Percentiles rank a stretch among this genome's conserved stretches.
Conservation (phyloP, 2,888 invertebrate genomes). For the Leptodirus hochenwartii region DNA sequence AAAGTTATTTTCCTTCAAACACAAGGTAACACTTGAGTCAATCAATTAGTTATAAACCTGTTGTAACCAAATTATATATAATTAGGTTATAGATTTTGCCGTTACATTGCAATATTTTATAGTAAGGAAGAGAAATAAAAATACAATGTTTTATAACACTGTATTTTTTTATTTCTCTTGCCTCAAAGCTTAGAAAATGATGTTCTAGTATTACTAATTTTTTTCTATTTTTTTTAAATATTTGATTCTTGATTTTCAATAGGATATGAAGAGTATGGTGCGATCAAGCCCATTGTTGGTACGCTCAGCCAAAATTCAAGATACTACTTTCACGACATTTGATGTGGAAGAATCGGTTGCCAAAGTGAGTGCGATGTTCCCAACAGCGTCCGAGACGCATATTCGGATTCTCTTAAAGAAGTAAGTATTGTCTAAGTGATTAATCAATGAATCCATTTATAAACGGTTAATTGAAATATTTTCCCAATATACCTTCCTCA, state of each 20-base stretch:
- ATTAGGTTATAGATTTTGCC: too few relatives aligned
- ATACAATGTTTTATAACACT: too few relatives aligned
- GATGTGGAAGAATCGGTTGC: conserved; percentile 58
- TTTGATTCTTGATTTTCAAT: conserved; percentile 6
- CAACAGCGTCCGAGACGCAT: conserved; percentile 77
- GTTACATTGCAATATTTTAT: too few relatives aligned
- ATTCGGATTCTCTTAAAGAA: conserved; percentile 73
- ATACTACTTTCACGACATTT: conserved; percentile 39
- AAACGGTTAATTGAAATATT: background rate
- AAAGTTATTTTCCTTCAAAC: too few relatives aligned
- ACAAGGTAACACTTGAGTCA: too few relatives aligned
- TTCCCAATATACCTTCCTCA: background rate
- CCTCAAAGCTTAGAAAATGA: too few relatives aligned
- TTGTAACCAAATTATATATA: too few relatives aligned
- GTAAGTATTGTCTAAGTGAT: conserved; percentile 37
- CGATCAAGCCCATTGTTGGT: conserved; percentile 20
- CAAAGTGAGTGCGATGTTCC: conserved; percentile 76
- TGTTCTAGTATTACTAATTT: conserved; percentile 7
- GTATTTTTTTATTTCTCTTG: too few relatives aligned
- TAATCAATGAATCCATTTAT: conserved; percentile 3
- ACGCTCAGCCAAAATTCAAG: conserved; percentile 31
- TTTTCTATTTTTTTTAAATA: conserved; percentile 19
- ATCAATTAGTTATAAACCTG: too few relatives aligned
- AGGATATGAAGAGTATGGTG: conserved; percentile 19
- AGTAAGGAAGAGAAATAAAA: too few relatives aligned